Evolutionary conservation across 2,113 vertebrate genomes (phyloP).

Genomic region (Rafetus swinhoei): DNA sequence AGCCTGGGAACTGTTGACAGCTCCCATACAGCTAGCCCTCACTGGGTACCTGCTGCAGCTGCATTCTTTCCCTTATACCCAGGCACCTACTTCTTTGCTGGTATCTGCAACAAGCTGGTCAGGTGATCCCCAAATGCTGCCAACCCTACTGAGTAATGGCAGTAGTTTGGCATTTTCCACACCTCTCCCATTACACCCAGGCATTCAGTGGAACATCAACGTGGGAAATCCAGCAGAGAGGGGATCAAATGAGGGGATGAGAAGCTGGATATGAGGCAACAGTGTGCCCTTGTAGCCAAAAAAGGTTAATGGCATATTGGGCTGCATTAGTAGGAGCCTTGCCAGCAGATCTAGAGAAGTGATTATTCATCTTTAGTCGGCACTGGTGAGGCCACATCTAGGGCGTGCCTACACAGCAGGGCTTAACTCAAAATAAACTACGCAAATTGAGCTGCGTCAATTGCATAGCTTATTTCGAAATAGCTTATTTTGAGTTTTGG

Average conservation of each 20-base stretch:
- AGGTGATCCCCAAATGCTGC: background rate
- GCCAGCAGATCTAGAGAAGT: no score
- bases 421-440: no score
- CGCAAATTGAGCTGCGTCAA: no score
- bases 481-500: no score
- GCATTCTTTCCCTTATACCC: background rate
- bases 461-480: no score
- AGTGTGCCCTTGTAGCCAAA: no score
- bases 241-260: background rate
- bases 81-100: background rate
- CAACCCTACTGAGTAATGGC: background rate
- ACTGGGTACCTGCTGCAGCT: background rate
- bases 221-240: rapidly evolving
- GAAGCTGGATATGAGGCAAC: no score
- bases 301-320: no score
- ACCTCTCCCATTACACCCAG: background rate
- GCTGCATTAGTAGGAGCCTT: no score
- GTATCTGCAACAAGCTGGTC: background rate
- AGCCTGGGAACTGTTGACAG: background rate
- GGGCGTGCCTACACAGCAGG: no score
- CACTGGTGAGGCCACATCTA: no score
- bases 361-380: no score
- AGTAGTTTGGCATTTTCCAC: background rate
- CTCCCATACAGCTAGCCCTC: background rate
- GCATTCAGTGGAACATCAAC: background rate